These are phyloP conservation scores for Bombylius major DNA, from an alignment of 2,888 invertebrate genomes.

Conservation along the genomic window DNA sequence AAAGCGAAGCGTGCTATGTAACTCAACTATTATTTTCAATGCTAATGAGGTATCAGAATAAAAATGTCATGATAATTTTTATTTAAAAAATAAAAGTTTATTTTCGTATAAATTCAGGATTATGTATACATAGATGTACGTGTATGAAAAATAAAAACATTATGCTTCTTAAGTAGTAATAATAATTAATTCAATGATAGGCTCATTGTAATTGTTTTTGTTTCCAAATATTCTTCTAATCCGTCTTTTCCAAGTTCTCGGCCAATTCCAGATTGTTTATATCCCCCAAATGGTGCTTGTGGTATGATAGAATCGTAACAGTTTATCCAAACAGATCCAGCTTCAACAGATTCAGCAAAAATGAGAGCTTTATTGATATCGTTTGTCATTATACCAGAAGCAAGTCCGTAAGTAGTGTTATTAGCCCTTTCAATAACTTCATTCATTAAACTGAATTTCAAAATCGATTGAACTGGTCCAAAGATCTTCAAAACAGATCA, in stretches of 20 bases:
- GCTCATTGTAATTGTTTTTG: slow-evolving; percentile 58
- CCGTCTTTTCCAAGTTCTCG: slow-evolving; percentile 73
- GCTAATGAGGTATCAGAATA: no score
- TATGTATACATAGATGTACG: no score
- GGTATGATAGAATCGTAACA: slow-evolving; percentile 37
- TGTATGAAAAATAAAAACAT: no score
- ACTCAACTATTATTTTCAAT: no score
- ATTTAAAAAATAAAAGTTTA: no score
- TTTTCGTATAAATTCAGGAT: no score
- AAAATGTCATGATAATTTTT: no score
- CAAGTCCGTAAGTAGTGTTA: slow-evolving; percentile 65
- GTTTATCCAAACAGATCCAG: slow-evolving; percentile 66
- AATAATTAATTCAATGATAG: slow-evolving; percentile 18
- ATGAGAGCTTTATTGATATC: slow-evolving; percentile 64
- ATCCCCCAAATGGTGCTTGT: slow-evolving; percentile 83
- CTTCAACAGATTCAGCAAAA: slow-evolving; percentile 59
- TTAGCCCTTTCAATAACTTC: slow-evolving; percentile 78
- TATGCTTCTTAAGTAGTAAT: background rate
- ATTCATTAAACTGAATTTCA: slow-evolving; percentile 57
- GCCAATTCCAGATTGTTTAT: slow-evolving; percentile 75
- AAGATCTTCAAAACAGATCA: slow-evolving; percentile 52
- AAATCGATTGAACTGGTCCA: slow-evolving; percentile 76
- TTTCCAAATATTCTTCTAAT: slow-evolving; percentile 62
- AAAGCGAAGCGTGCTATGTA: no score
- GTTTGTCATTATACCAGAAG: slow-evolving; percentile 70